Conservation (phyloP, 1,140 invertebrate species). For the Adoxophyes honmai region DNA sequence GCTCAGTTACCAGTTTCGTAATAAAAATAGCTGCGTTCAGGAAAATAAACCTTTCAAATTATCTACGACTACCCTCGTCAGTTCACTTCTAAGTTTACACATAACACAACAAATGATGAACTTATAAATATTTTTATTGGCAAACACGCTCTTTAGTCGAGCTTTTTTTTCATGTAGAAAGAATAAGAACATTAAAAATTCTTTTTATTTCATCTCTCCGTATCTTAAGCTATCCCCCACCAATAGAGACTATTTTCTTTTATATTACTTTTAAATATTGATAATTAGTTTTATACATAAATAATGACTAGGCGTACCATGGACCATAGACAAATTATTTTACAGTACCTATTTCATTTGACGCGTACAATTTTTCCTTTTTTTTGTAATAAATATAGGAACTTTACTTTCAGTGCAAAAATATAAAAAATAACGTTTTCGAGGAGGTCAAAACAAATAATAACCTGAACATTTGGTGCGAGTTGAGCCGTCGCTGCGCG, state of each 20-base stretch:
- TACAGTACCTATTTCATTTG: conserved; percentile 31
- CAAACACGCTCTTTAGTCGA: conserved; percentile 6
- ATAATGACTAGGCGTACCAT: conserved; percentile 72
- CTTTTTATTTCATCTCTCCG: conserved; percentile 18
- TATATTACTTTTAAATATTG: conserved; percentile 44
- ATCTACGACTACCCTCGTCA: neutral
- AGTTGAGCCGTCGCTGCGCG: conserved; percentile 44
- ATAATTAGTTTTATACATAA: conserved; percentile 59
- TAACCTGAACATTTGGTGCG: conserved; percentile 33
- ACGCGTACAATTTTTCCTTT: conserved; percentile 27
- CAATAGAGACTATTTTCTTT: conserved; percentile 38
- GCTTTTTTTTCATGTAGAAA: conserved; percentile 5
- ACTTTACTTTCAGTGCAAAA: conserved; percentile 69
- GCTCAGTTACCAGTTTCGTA: neutral
- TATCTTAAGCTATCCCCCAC: conserved; percentile 38
- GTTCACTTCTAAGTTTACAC: neutral
- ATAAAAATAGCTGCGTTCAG: conserved; percentile 10
- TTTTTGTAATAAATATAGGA: conserved; percentile 63
- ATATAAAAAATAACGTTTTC: conserved; percentile 41
- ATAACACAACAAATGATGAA: conserved; percentile 8
- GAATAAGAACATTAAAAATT: conserved; percentile 1
- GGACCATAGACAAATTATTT: conserved; percentile 55
- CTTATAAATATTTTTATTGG: conserved; percentile 16
- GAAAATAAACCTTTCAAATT: conserved; percentile 12
- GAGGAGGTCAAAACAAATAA: conserved; percentile 21